A percentile compares a stretch with the other conserved stretches of the same genome.
Conservation (phyloP, 1,140 invertebrate genomes). For the Neomicropteryx cornuta region DNA sequence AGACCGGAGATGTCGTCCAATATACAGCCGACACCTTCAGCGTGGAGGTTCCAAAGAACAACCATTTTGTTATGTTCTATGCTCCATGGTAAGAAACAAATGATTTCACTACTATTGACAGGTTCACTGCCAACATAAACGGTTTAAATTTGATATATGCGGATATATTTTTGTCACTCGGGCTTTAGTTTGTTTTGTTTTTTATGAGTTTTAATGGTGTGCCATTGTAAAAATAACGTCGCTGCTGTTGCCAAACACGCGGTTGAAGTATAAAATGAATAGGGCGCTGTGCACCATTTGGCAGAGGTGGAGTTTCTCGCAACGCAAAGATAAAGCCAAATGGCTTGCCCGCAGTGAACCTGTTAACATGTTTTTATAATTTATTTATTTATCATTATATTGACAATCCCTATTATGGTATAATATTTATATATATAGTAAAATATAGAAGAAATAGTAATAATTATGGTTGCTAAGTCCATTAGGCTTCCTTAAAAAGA, state of each 20-base stretch:
- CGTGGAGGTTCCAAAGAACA: constrained; percentile 44
- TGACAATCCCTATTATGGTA: not conserved
- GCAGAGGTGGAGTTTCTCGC: too few species aligned
- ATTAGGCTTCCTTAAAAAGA: too few species aligned
- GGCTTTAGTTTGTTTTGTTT: not conserved
- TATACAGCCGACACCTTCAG: constrained; percentile 42
- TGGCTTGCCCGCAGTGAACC: not conserved
- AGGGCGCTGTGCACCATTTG: not conserved
- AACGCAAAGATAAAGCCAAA: not conserved
- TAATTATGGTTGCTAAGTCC: too few species aligned
- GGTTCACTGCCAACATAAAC: not conserved
- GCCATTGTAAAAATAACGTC: not conserved
- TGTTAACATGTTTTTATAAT: constrained; percentile 1
- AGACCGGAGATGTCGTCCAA: constrained; percentile 25
- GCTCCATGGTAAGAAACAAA: constrained; percentile 60
- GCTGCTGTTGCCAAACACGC: not conserved
- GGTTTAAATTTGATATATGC: constrained; percentile 2
- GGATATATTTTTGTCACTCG: constrained; percentile 4
- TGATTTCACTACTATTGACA: too few species aligned
- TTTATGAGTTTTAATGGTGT: not conserved
- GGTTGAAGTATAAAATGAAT: not conserved
- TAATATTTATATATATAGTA: not conserved
- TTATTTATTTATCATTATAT: not conserved
- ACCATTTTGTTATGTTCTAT: constrained; percentile 69
- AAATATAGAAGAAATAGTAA: not conserved